Conservation (phyloP, 1,140 invertebrate genomes). For the Macrotrachela quadricornifera region DNA sequence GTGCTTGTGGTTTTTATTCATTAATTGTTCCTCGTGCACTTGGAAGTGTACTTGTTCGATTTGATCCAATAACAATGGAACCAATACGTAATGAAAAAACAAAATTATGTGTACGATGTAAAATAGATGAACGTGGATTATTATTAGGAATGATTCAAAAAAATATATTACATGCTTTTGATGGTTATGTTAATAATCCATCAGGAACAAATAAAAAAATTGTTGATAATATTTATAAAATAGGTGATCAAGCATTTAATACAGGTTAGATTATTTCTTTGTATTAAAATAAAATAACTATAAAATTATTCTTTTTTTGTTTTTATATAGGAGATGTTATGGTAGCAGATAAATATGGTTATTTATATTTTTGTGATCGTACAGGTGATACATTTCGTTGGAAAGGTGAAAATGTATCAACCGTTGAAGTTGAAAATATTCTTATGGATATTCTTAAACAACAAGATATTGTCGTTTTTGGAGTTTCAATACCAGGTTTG, state of each 20-base stretch:
- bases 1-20: constrained; percentile 65
- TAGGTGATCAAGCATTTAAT: constrained; percentile 71
- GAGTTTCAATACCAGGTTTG: constrained; percentile 50
- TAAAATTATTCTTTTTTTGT: no score
- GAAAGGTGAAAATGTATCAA: constrained; percentile 97
- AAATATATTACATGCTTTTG: constrained; percentile 36
- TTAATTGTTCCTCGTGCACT: background rate
- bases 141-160: constrained; percentile 84
- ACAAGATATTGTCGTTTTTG: constrained; percentile 75
- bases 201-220: constrained; percentile 79
- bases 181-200: constrained; percentile 62
- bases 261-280: constrained; percentile 41
- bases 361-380: constrained; percentile 81
- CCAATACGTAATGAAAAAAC: constrained; percentile 26
- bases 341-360: constrained; percentile 68
- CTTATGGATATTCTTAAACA: constrained; percentile 63
- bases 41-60: background rate
- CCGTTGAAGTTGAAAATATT: constrained; percentile 80
- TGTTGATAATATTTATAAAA: constrained; percentile 59
- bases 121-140: constrained; percentile 71
- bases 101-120: constrained; percentile 59
- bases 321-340: constrained; percentile 58
- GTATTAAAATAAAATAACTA: no score
- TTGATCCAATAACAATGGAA: constrained; percentile 11
- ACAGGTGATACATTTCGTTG: constrained; percentile 86